These are phyloP conservation scores for Eremophila alpestris DNA, from an alignment of 2,797 vertebrate species.

Conservation along the genomic window DNA sequence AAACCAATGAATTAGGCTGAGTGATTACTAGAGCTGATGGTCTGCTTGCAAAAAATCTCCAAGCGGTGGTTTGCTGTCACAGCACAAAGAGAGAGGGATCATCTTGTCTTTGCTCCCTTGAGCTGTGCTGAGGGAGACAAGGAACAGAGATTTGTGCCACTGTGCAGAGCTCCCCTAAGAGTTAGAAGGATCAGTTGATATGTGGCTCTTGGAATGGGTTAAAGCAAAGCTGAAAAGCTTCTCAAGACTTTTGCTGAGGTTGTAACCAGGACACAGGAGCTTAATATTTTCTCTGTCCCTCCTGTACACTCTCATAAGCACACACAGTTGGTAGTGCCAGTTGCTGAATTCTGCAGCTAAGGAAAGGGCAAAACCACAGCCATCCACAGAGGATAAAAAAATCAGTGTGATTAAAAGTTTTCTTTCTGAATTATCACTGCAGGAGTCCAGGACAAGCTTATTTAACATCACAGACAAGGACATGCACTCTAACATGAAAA, in stretches of 20 bases:
- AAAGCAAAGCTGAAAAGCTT: background rate
- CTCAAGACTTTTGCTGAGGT: background rate
- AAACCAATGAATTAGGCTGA: background rate
- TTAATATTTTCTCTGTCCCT: background rate
- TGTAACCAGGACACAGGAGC: background rate
- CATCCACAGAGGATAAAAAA: background rate
- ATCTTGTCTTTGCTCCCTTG: background rate
- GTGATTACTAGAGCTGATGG: background rate
- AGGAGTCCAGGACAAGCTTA: background rate
- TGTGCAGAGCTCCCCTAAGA: background rate
- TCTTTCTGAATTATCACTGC: background rate
- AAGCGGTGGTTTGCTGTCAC: background rate
- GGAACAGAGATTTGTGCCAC: fast-evolving
- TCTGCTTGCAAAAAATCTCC: background rate
- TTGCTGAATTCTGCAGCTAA: background rate
- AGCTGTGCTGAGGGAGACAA: background rate
- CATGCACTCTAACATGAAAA: background rate
- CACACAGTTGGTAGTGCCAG: background rate
- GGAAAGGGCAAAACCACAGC: background rate
- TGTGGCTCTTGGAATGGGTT: background rate
- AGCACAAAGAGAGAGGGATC: background rate
- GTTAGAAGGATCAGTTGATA: fast-evolving
- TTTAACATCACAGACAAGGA: background rate
- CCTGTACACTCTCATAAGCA: too few relatives aligned
- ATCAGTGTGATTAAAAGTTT: background rate